Base-by-base conservation (phyloP, 1,140 invertebrate species). In the Drosophila tropicalis region DNA sequence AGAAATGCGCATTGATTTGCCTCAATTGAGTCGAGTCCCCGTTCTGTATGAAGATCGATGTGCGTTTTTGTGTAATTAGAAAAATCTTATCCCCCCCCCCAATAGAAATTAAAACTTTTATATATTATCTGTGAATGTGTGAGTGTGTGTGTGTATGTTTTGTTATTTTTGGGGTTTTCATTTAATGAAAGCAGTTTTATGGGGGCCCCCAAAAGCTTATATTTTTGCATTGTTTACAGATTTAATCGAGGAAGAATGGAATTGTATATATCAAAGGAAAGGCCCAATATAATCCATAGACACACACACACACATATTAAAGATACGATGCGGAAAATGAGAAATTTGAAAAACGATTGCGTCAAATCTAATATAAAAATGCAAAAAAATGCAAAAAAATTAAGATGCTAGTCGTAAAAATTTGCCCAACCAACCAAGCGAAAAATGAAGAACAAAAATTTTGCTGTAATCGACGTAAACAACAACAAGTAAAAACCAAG, bases 261-360 rank as follows among this genome's bases (percentile, higher is more conserved):
- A 25, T 17, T 56, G 60, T 70, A 25, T 77, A 74, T 76, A 70
- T 73, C 71, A 74, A 70, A 84, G 70, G 47, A 79, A 85, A 85
- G 73, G 78, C 67, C 64, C 64, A 70, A 63, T 86, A 82, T 78
- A 77, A 87, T 75, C 69, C 40, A 17, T 6, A 51, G 17, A 12
- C 29, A 29, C 5, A 17, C 15, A 51, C 7, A 22, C 9, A 47
- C 44, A 47, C 44, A 17, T 17, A 19, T 15, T 44, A 6, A 44
- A 17, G 44, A 47, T 19, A 19, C 15, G 15, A 9, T 47, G 44
- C 36, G 55, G 64, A 29, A 58, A 63, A 60, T 10, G 9, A 34
- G 22, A 62, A 75, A 63, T 70, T 76, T 76, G 64, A 64, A 63
- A 79, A 89, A 89, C 83, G 81, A 87, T 87, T 87, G 80, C 83